Evolutionary conservation across 2,888 invertebrate species (phyloP), one percentile per base, ranked within the genome.

Genomic region (Tetheella fluctuosa): DNA sequence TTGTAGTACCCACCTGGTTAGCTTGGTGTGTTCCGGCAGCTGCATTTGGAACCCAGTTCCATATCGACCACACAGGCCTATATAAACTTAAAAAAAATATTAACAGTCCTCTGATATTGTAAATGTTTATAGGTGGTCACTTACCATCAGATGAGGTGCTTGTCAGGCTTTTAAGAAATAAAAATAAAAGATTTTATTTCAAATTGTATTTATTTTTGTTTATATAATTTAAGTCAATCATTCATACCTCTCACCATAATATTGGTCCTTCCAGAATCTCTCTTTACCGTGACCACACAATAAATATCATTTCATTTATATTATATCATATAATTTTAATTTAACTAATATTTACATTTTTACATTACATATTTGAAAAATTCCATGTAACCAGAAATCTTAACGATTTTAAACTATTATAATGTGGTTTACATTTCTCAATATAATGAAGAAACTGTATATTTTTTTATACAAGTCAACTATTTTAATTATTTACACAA

Each of bases 211-310:
- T 34, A 34, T 55, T 20, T 23, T 34, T 23, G 17, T 54, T 13
- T 54, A 54, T 30, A 30, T 30, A 30, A 54, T 34, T n/a, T 23
- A 30, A 37, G 13, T 55, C 20, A 37, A 2, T 34, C 55, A 20
- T 34, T 20, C 55, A 55, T 15, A n/a, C 12, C 12, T 34, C 55
- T 13, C 39, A 39, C 39, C 39, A 34, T 15, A 30, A 23, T 23
- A 25, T 54, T 55, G 55, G 55, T 55, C 55, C 55, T 37, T 55
- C 34, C 55, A 34, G 12, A 55, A 55, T 55, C 20, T 55, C 55
- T 37, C 34, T 20, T 37, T 28, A 23, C n/a, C 48, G n/a, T 48
- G 42, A 48, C 42, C 42, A 48, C 42, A 48, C 48, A 48, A 48
- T 48, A 48, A 48, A 48, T 48, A 48, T 48, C 34, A 7, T 55